Conservation (phyloP, 2,797 vertebrate genomes). For the Scleropages formosus region DNA sequence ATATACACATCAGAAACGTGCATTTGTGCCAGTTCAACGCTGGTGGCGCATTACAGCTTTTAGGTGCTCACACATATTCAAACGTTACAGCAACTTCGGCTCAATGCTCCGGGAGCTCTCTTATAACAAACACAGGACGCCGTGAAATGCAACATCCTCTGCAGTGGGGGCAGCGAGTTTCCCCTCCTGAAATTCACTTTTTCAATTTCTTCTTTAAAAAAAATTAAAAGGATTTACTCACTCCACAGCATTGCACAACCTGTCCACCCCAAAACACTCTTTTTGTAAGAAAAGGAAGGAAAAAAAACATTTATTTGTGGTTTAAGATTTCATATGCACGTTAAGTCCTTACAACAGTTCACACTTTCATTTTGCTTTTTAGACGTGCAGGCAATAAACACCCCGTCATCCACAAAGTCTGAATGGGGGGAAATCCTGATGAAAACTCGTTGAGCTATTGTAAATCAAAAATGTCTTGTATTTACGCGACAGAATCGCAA, state of each 20-base stretch:
- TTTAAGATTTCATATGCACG: background rate
- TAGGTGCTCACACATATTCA: background rate
- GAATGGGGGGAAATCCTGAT: too few species aligned
- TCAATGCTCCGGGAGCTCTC: background rate
- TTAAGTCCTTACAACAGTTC: too few species aligned
- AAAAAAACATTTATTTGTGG: background rate
- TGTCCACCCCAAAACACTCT: background rate
- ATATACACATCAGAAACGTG: background rate
- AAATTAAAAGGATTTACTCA: background rate
- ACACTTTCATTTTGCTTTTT: too few species aligned
- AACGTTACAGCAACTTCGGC: constrained; percentile 6
- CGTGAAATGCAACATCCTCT: constrained; percentile 7
- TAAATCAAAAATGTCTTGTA: background rate
- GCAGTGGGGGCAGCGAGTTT: background rate
- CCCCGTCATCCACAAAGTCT: too few species aligned
- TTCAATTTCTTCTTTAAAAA: constrained; percentile 18
- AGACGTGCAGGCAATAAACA: too few species aligned
- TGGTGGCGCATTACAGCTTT: background rate
- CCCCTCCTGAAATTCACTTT: constrained; percentile 13
- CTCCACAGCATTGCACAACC: background rate
- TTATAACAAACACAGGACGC: background rate
- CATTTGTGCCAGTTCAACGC: background rate
- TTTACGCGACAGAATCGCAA: background rate
- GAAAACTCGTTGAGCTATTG: too few species aligned
- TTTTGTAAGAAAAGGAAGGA: background rate